phyloP scores from a whole-genome alignment of 2,113 vertebrate genomes.

The Engraulis encrasicolus region DNA sequence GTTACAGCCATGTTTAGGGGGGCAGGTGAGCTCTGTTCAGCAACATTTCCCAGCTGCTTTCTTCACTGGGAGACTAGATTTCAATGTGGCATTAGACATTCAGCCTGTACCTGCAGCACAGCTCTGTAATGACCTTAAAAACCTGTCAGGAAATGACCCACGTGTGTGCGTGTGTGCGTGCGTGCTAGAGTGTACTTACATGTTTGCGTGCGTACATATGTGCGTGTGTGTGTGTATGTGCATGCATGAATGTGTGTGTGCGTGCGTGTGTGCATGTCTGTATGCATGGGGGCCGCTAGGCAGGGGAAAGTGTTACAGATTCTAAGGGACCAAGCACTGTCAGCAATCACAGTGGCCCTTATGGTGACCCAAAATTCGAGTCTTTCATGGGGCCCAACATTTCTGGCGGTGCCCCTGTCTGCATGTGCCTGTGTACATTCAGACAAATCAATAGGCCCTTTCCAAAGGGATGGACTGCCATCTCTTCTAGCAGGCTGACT shows the following conservation, averaged over 20 bases:
- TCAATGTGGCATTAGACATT: conserved; percentile 69
- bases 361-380: no score
- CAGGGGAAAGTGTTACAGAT: no score
- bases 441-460: neutral
- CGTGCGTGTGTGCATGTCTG: neutral
- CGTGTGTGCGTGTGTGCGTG: conserved; percentile 31
- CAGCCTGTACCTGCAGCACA: conserved; percentile 54
- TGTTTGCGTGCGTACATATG: neutral
- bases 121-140: conserved; percentile 74
- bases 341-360: no score
- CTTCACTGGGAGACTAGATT: conserved; percentile 62
- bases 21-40: conserved; percentile 62
- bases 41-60: conserved; percentile 68
- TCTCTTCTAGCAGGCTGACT: neutral
- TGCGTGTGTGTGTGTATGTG: neutral
- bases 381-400: no score
- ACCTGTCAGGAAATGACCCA: conserved; percentile 70
- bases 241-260: neutral
- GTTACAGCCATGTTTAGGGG: no score
- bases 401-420: no score
- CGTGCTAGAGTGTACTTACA: neutral
- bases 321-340: no score
- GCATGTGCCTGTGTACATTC: neutral
- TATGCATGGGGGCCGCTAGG: no score
- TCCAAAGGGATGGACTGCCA: neutral